Conservation (phyloP, 2,797 vertebrate species). For the Lutjanus campechanus region DNA sequence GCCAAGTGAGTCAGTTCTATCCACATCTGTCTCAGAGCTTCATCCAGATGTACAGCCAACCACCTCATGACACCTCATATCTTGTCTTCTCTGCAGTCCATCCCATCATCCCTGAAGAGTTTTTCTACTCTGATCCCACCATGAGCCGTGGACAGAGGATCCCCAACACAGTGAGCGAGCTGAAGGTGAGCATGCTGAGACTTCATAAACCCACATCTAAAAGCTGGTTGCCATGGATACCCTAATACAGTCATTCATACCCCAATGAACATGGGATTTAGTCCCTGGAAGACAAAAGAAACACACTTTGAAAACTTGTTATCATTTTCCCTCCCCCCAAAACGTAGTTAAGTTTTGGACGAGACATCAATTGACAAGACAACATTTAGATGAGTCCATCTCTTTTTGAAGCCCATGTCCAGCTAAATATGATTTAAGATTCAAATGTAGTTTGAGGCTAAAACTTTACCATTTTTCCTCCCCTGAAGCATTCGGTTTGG, state of each 20-base stretch:
- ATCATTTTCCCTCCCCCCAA: neutral
- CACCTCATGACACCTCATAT: neutral
- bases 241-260: neutral
- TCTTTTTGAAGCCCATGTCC: neutral
- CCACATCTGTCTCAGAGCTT: neutral
- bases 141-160: slow-evolving; percentile 48
- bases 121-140: slow-evolving; percentile 67
- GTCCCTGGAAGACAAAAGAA: neutral
- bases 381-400: neutral
- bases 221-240: too few species aligned
- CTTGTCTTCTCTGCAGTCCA: slow-evolving; percentile 21
- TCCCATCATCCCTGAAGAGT: slow-evolving; percentile 40
- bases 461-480: neutral
- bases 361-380: neutral
- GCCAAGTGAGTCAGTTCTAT: slow-evolving; percentile 17
- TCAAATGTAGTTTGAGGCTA: neutral
- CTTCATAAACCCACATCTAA: neutral
- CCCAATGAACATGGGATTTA: neutral
- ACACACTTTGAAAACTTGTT: neutral
- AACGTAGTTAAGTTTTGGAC: neutral
- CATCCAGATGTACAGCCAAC: neutral
- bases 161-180: slow-evolving; percentile 47
- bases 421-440: neutral
- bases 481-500: too few species aligned
- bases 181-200: slow-evolving; percentile 50